A percentile compares a stretch with the other conserved stretches of the same genome.
phyloP scores from a whole-genome alignment of 2,888 invertebrate genomes.

The Mythimna vitellina region DNA sequence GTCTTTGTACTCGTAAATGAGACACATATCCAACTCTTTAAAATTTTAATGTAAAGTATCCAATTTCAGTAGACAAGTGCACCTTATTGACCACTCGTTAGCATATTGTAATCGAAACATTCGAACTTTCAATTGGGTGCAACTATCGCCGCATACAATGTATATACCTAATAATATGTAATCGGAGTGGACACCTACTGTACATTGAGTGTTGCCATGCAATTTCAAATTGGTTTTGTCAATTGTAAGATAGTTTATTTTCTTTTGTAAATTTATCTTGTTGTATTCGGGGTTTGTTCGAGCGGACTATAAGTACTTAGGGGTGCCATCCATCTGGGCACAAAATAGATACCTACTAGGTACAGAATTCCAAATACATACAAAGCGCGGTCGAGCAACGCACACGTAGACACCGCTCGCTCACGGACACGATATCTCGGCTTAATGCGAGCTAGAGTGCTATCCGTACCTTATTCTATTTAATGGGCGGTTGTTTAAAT shows the following conservation, averaged over 20 bases:
- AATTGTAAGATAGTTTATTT: conserved; percentile 8
- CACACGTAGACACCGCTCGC: too few species aligned
- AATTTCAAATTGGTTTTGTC: conserved; percentile 5
- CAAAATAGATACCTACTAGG: too few species aligned
- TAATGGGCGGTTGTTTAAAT: too few species aligned
- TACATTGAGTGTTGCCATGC: conserved; percentile 15
- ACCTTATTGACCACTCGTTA: conserved; percentile 32
- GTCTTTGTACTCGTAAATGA: neutral
- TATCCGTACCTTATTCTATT: too few species aligned
- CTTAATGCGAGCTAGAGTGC: too few species aligned
- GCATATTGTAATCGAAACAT: conserved; percentile 30
- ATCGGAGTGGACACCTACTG: conserved; percentile 16
- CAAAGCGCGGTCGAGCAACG: too few species aligned
- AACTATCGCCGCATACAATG: conserved; percentile 12
- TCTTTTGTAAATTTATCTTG: neutral
- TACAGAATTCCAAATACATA: too few species aligned
- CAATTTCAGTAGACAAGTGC: conserved; percentile 27
- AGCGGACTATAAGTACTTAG: neutral
- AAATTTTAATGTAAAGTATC: conserved; percentile 15
- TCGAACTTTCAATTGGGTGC: conserved; percentile 40
- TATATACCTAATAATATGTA: conserved; percentile 32
- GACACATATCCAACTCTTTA: conserved; percentile 7
- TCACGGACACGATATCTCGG: too few species aligned
- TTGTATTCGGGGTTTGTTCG: neutral
- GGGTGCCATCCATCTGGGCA: too few species aligned